Evolutionary conservation across 1,140 invertebrate species (phyloP).

Genomic region (Vanessa tameamea): DNA sequence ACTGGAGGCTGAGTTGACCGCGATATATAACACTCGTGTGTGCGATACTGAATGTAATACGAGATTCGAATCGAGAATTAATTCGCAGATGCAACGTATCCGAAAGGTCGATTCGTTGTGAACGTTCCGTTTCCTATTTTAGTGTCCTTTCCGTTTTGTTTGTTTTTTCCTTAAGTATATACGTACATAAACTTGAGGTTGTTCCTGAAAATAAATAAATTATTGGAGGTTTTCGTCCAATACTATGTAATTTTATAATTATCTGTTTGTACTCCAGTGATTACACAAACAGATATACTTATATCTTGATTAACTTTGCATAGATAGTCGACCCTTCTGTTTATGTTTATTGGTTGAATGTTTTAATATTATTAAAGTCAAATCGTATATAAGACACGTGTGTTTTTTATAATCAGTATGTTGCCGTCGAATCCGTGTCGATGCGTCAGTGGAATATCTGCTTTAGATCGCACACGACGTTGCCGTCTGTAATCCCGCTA

Average conservation of each 20-base stretch:
- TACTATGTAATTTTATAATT: background rate
- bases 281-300: too few species aligned
- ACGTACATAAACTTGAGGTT: background rate
- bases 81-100: slow-evolving; percentile 3
- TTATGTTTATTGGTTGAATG: too few species aligned
- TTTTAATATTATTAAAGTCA: too few species aligned
- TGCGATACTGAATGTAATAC: slow-evolving; percentile 12
- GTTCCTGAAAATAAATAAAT: background rate
- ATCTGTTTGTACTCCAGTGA: too few species aligned
- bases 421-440: background rate
- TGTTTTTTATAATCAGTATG: background rate
- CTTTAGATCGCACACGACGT: slow-evolving; percentile 28
- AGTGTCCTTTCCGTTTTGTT: background rate
- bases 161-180: background rate
- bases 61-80: background rate
- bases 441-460: background rate
- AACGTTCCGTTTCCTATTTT: slow-evolving; percentile 6
- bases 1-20: slow-evolving; percentile 25
- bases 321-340: too few species aligned
- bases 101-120: slow-evolving; percentile 2
- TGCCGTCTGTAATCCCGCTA: slow-evolving; percentile 56
- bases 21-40: slow-evolving; percentile 32
- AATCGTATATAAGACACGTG: background rate
- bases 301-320: too few species aligned
- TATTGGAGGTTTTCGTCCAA: background rate